These are phyloP conservation scores for Copidosoma floridanum DNA, from an alignment of 1,140 invertebrate genomes.

Conservation along the genomic window DNA sequence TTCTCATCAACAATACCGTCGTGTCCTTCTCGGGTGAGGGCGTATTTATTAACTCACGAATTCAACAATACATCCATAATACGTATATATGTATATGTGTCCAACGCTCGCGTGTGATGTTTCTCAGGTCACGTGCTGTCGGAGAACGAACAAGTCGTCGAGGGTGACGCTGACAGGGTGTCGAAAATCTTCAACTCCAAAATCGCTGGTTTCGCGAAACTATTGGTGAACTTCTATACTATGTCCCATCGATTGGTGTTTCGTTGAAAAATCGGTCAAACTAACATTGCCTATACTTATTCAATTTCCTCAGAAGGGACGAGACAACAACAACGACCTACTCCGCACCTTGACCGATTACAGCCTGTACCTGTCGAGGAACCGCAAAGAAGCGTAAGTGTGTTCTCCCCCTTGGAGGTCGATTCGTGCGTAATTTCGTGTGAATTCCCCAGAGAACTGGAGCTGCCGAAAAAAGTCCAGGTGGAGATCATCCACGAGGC, in stretches of 20 bases:
- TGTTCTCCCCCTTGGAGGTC: no score
- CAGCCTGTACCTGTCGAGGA: not conserved
- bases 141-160: not conserved
- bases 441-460: not conserved
- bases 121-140: not conserved
- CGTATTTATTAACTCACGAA: no score
- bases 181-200: not conserved
- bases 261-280: no score
- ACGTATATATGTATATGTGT: no score
- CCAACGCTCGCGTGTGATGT: no score
- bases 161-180: not conserved
- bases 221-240: not conserved
- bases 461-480: not conserved
- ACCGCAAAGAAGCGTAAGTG: conserved; percentile 10
- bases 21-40: conserved; percentile 19
- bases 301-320: no score
- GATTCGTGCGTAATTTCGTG: no score
- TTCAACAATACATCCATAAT: no score
- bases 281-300: no score
- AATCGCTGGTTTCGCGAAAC: not conserved
- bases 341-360: not conserved
- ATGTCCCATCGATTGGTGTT: no score
- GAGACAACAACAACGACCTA: no score
- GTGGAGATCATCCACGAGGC: not conserved
- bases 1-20: conserved; percentile 18